Percentiles rank a stretch among this genome's conserved stretches.
Evolutionary conservation across 2,888 invertebrate genomes (phyloP).

Genomic region (Chorisops tibialis): DNA sequence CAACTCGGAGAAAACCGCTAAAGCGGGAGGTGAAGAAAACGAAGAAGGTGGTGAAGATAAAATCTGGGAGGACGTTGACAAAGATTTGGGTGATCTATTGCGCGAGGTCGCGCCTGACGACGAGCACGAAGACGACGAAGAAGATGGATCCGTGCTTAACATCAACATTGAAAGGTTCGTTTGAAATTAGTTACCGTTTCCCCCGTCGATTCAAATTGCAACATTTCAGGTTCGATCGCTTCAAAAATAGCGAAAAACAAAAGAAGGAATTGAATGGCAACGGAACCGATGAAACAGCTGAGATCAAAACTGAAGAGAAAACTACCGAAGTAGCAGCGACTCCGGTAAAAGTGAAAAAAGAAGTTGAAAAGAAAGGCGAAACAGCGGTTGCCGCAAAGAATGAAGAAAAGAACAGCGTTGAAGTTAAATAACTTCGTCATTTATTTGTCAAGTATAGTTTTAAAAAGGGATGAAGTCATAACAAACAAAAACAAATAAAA

Average conservation of each 20-base stretch:
- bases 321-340: conserved; percentile 33
- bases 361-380: conserved; percentile 16
- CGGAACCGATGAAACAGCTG: conserved; percentile 51
- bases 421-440: too few relatives aligned
- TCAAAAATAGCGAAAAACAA: conserved; percentile 63
- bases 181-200: neutral
- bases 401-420: too few relatives aligned
- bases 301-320: conserved; percentile 33
- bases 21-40: conserved; percentile 54
- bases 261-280: conserved; percentile 47
- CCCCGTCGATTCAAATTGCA: neutral
- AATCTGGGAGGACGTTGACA: conserved; percentile 78
- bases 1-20: conserved; percentile 62
- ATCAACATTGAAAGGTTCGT: conserved; percentile 56
- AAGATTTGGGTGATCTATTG: conserved; percentile 73
- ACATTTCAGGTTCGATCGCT: conserved; percentile 59
- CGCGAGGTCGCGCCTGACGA: conserved; percentile 65
- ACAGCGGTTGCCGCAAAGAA: neutral
- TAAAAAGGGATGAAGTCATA: too few relatives aligned
- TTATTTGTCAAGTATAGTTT: too few relatives aligned
- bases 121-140: conserved; percentile 68
- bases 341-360: conserved; percentile 48
- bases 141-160: conserved; percentile 58
- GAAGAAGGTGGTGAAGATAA: conserved; percentile 64
- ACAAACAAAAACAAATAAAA: too few relatives aligned